Evolutionary conservation across 2,888 invertebrate genomes (phyloP).

Genomic region (Oegoconia quadripuncta): DNA sequence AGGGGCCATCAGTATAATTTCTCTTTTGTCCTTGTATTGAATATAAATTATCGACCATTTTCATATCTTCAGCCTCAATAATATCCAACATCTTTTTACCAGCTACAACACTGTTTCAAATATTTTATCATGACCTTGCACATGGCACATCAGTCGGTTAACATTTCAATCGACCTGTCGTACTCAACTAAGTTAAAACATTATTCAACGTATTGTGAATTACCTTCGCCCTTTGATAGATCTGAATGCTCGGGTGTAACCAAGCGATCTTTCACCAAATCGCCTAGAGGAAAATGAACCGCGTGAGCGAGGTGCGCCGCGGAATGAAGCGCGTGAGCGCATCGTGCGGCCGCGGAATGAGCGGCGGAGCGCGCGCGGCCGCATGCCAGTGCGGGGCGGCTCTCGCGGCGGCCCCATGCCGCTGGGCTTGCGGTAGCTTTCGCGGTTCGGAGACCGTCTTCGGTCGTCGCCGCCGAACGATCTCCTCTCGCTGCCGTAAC

Average conservation of each 20-base stretch:
- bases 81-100: neutral
- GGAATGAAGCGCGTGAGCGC: slow-evolving; percentile 75
- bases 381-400: slow-evolving; percentile 48
- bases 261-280: slow-evolving; percentile 60
- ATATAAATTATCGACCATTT: too few relatives aligned
- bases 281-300: slow-evolving; percentile 61
- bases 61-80: neutral
- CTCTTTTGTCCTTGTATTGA: too few relatives aligned
- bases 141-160: neutral
- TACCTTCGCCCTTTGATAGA: slow-evolving; percentile 74
- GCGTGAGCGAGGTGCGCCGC: slow-evolving; percentile 77
- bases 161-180: neutral
- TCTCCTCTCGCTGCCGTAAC: slow-evolving; percentile 70
- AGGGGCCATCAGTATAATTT: neutral
- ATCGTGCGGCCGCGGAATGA: slow-evolving; percentile 74
- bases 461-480: slow-evolving; percentile 76
- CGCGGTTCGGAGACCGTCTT: slow-evolving; percentile 75
- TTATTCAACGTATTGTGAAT: slow-evolving; percentile 48
- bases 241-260: slow-evolving; percentile 66
- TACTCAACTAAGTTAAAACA: slow-evolving; percentile 13
- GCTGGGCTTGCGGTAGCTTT: slow-evolving; percentile 68
- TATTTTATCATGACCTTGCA: neutral
- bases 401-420: slow-evolving; percentile 73
- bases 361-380: slow-evolving; percentile 76
- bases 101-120: neutral